phyloP scores from a whole-genome alignment of 2,113 vertebrate species.

The Nesoenas mayeri region DNA sequence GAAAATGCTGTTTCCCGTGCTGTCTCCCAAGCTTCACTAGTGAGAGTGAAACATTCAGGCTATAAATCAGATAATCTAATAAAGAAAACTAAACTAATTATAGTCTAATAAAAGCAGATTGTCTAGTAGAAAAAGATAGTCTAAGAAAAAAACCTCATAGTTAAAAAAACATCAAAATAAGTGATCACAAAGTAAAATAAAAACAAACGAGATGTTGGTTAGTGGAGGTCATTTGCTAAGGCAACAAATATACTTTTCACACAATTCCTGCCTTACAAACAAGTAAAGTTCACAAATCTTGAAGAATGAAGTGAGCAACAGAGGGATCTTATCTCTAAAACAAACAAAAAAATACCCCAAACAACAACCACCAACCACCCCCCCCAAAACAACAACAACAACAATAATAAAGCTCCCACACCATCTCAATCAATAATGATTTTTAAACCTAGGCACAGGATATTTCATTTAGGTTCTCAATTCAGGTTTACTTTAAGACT shows the following conservation, averaged over 20 bases:
- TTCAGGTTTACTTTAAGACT: background rate
- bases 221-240: background rate
- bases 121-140: background rate
- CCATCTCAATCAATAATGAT: background rate
- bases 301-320: background rate
- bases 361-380: no score
- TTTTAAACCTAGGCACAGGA: background rate
- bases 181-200: background rate
- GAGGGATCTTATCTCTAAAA: background rate
- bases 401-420: no score
- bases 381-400: no score
- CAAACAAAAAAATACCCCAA: background rate
- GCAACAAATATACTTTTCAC: background rate
- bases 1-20: background rate
- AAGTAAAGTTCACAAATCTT: background rate
- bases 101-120: background rate
- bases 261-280: background rate
- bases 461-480: background rate
- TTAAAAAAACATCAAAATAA: background rate
- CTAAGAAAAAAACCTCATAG: rapidly evolving
- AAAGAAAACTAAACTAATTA: background rate
- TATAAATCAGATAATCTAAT: background rate
- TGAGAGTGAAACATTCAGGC: background rate
- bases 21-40: background rate
- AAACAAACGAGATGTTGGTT: background rate